Evolutionary conservation across 2,888 invertebrate species (phyloP), one percentile per base, ranked within the genome.

Genomic region (Harpalus rubripes): DNA sequence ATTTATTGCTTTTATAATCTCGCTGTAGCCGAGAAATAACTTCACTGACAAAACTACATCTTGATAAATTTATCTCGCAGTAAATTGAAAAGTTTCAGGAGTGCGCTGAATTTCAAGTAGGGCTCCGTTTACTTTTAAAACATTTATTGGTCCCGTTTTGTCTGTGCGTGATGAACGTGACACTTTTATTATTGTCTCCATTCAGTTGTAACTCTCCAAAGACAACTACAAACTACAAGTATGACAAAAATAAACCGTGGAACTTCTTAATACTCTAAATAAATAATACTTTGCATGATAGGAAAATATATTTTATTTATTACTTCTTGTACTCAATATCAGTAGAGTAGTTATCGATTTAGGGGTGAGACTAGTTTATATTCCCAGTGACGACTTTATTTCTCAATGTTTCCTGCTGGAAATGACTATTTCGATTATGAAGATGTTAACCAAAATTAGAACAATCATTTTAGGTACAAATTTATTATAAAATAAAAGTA

Each of bases 141-240:
- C 84, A 84, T 84, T 84, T 84, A 84, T 84, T 84, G 84, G 84
- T 84, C 41, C 78, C 84, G 84, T 84, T 74, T 84, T 84, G 84
- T 84, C 84, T 76, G 84, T 84, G 84, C 84, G 84, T 84, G 84
- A 84, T 84, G 84, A 84, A 84, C 84, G 84, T 84, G 84, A 84
- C 84, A 84, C 84, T 84, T 84, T 84, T 84, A 84, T 84, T 84
- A 84, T 84, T 84, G 78, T 78, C 84, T 80, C 84, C 56, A 76
- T 78, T 78, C 63, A 56, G 78, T 78, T 84, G 84, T 84, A 84
- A 84, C 78, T 84, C 78, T 65, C 41, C 63, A 61, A 78, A 12
- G 44, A 52, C 44, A 12, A 12, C 65, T 65, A 32, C 12, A 74
- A 12, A 12, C 65, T 65, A 32, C 12, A 74, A 39, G 72, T 26